Conservation (phyloP, 1,140 invertebrate genomes). For the Neomicropteryx cornuta region DNA sequence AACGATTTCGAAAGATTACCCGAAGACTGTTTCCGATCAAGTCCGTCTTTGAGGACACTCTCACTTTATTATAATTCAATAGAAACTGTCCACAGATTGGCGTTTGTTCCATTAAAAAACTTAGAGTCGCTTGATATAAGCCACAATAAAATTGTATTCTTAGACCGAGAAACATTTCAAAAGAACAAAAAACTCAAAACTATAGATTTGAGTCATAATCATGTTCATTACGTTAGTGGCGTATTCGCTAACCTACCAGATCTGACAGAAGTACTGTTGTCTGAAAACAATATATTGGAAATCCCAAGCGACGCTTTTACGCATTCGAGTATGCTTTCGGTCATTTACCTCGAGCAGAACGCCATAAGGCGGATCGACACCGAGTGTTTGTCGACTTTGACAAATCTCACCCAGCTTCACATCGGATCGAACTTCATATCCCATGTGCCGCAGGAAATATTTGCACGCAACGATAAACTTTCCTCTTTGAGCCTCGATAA, state of each 20-base stretch:
- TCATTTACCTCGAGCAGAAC: conserved; percentile 81
- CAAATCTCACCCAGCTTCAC: conserved; percentile 70
- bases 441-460: conserved; percentile 59
- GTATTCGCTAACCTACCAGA: conserved; percentile 70
- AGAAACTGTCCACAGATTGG: conserved; percentile 61
- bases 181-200: conserved; percentile 63
- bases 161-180: conserved; percentile 61
- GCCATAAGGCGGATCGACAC: conserved; percentile 66
- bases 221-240: conserved; percentile 72
- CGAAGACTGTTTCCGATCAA: conserved; percentile 65
- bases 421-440: conserved; percentile 79
- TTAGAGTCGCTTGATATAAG: conserved; percentile 79
- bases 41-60: conserved; percentile 65
- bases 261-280: conserved; percentile 70
- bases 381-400: conserved; percentile 57
- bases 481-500: conserved; percentile 81
- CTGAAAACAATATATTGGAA: conserved; percentile 83
- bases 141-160: conserved; percentile 70
- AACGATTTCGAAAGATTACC: conserved; percentile 69
- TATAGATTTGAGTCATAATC: conserved; percentile 80
- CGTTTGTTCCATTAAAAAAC: conserved; percentile 59
- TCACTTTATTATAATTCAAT: conserved; percentile 78
- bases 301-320: conserved; percentile 70
- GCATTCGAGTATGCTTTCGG: conserved; percentile 61
- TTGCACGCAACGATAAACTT: conserved; percentile 61